These are phyloP conservation scores for Sinosuthora webbiana DNA, from an alignment of 2,113 vertebrate species.

Conservation along the genomic window DNA sequence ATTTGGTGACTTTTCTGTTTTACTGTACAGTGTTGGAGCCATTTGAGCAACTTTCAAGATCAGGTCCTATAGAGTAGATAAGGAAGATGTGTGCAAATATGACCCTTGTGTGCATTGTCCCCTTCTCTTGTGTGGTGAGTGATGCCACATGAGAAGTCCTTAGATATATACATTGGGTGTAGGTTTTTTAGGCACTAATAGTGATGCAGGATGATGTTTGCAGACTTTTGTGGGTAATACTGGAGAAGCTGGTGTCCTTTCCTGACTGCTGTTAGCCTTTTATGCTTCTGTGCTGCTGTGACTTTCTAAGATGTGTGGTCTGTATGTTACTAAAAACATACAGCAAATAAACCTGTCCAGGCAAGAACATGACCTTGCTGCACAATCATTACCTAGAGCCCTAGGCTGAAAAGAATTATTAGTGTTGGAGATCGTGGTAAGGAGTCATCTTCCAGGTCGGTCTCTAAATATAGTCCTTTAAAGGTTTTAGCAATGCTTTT, in stretches of 20 bases:
- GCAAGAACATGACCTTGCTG: not conserved
- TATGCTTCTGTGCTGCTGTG: not conserved
- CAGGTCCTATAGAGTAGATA: not conserved
- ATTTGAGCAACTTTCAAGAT: not conserved
- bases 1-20: not conserved
- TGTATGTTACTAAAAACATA: not conserved
- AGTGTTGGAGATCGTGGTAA: not conserved
- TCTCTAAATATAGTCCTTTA: slow-evolving; percentile 15
- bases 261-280: not conserved
- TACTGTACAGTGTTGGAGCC: not conserved
- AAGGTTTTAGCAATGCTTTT: not conserved
- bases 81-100: not conserved
- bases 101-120: not conserved
- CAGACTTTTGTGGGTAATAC: not conserved
- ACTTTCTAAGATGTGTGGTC: not conserved
- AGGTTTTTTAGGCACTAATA: not conserved
- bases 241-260: not conserved
- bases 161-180: not conserved
- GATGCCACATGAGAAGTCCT: not conserved
- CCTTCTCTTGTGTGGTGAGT: not conserved
- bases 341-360: not conserved
- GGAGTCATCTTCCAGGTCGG: not conserved
- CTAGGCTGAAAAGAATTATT: slow-evolving; percentile 22
- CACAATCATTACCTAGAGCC: not conserved
- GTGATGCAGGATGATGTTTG: not conserved